Conservation (phyloP, 2,888 invertebrate species). For the Holacanthella duospinosa region DNA sequence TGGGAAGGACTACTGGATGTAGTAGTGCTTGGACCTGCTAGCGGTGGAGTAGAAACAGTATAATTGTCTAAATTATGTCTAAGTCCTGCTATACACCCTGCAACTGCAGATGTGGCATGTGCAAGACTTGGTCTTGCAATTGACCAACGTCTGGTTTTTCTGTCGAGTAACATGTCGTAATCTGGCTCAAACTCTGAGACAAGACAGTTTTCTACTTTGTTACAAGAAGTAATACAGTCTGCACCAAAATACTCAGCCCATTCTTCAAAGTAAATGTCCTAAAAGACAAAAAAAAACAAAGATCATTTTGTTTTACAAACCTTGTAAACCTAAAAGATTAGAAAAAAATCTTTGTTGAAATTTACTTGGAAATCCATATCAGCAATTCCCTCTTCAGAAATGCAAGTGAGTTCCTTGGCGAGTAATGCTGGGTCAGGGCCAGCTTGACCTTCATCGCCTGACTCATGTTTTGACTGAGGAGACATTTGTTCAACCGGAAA, state of each 20-base stretch:
- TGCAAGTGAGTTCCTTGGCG: conserved; percentile 59
- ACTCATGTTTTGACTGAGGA: conserved; percentile 21
- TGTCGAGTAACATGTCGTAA: conserved; percentile 61
- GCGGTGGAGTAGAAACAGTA: neutral
- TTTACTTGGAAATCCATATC: conserved; percentile 72
- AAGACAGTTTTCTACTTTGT: conserved; percentile 50
- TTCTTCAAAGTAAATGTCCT: conserved; percentile 38
- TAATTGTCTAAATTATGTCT: conserved; percentile 8
- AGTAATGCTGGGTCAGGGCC: conserved; percentile 30
- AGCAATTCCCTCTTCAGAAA: conserved; percentile 72
- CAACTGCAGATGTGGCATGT: conserved; percentile 31
- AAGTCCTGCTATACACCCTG: conserved; percentile 33
- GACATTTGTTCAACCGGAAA: conserved; percentile 32
- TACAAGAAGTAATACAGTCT: conserved; percentile 73
- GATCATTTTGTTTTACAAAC: neutral
- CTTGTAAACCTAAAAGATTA: neutral
- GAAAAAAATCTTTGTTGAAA: no score
- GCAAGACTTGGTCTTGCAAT: conserved; percentile 47
- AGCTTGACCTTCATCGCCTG: conserved; percentile 11
- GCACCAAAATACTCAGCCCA: conserved; percentile 35
- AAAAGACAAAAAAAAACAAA: conserved; percentile 9
- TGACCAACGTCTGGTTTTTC: conserved; percentile 62
- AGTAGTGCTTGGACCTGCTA: neutral
- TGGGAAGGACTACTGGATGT: no score
- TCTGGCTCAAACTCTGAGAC: conserved; percentile 47